Conservation (phyloP, 2,888 invertebrate genomes). For the Andrena dorsata region DNA sequence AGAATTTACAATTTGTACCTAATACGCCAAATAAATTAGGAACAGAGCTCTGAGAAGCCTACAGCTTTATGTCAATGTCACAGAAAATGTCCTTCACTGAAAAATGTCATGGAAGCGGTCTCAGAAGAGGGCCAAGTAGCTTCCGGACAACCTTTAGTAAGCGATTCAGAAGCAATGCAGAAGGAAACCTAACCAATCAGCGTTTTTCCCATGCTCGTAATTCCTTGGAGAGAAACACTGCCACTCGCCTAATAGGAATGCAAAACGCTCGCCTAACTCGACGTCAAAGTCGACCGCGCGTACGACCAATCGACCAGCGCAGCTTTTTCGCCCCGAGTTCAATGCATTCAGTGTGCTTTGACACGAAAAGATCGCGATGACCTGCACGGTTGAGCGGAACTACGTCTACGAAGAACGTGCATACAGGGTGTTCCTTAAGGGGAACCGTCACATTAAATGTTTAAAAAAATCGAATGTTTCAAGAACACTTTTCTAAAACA, state of each 20-base stretch:
- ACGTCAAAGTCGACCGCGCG: conserved; percentile 28
- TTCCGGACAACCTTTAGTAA: not conserved
- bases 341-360: conserved; percentile 62
- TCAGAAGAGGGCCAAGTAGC: not conserved
- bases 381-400: conserved; percentile 62
- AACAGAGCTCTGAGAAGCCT: no score
- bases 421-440: not conserved
- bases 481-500: no score
- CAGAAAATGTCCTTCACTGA: not conserved
- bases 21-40: no score
- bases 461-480: no score
- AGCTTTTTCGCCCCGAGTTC: conserved; percentile 37
- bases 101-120: no score
- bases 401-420: conserved; percentile 47
- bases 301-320: conserved; percentile 28
- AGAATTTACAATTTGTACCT: no score
- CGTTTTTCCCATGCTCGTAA: conserved; percentile 50
- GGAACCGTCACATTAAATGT: not conserved
- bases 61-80: not conserved
- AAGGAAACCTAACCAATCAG: conserved; percentile 7
- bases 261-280: conserved; percentile 34
- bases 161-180: conserved; percentile 9
- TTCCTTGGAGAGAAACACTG: conserved; percentile 48
- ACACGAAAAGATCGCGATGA: conserved; percentile 75
- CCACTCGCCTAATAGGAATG: conserved; percentile 48